These are phyloP conservation scores for Phyllotreta cruciferae DNA, from an alignment of 2,888 invertebrate species.

Conservation along the genomic window DNA sequence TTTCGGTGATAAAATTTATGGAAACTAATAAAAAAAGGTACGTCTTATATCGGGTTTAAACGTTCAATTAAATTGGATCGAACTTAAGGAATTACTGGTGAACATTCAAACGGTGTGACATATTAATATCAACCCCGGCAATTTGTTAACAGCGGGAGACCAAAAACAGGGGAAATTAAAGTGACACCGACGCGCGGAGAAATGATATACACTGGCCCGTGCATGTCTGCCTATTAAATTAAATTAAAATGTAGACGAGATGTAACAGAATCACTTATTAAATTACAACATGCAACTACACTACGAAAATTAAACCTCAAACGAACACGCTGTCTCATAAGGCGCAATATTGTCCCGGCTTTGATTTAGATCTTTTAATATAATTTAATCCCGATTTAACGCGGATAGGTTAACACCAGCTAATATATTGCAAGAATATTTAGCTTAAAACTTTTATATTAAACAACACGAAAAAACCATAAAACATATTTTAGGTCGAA, in stretches of 20 bases:
- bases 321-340: constrained; percentile 34
- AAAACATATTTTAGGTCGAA: too few species aligned
- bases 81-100: constrained; percentile 11
- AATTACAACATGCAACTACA: constrained; percentile 56
- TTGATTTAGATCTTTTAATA: too few species aligned
- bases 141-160: constrained; percentile 56
- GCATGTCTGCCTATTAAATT: constrained; percentile 55
- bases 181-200: constrained; percentile 54
- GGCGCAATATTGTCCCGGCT: constrained; percentile 13
- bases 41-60: constrained; percentile 28
- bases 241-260: constrained; percentile 57
- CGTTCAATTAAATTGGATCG: background rate
- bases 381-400: too few species aligned
- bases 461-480: too few species aligned
- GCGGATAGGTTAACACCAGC: too few species aligned
- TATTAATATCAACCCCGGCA: constrained; percentile 56
- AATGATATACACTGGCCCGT: constrained; percentile 52
- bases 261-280: constrained; percentile 56
- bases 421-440: too few species aligned
- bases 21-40: constrained; percentile 38
- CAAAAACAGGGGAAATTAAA: constrained; percentile 48
- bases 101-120: constrained; percentile 11
- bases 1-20: constrained; percentile 46
- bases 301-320: constrained; percentile 45
- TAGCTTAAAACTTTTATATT: too few species aligned